Evolutionary conservation across 2,113 vertebrate genomes (phyloP).

Genomic region (Laticauda colubrina): DNA sequence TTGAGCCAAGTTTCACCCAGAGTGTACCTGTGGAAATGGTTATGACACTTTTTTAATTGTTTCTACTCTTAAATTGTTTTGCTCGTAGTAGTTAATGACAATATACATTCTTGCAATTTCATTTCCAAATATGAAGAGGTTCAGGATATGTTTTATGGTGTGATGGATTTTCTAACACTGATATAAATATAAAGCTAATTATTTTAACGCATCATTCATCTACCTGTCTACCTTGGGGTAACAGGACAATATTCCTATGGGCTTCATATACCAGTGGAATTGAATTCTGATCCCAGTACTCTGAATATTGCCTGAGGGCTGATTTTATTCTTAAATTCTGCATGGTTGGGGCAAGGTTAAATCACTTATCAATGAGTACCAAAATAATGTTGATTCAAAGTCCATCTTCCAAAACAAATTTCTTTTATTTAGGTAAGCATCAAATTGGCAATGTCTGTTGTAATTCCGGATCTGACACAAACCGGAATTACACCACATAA

Average conservation of each 20-base stretch:
- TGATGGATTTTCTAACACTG: not conserved
- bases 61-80: not conserved
- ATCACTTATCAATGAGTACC: not conserved
- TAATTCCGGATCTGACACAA: no score
- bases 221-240: not conserved
- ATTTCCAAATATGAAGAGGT: not conserved
- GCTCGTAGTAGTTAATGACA: not conserved
- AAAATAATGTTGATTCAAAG: not conserved
- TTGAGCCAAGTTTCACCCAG: not conserved
- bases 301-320: not conserved
- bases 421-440: no score
- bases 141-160: not conserved
- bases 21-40: not conserved
- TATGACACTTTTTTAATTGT: not conserved
- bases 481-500: no score
- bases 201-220: not conserved
- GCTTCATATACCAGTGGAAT: not conserved
- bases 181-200: not conserved
- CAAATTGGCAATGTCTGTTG: no score
- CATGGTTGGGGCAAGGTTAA: not conserved
- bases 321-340: not conserved
- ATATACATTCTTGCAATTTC: not conserved
- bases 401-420: no score
- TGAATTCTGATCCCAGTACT: not conserved
- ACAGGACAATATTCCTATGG: not conserved